These are phyloP conservation scores for Rhodophaea formosa DNA, from an alignment of 2,888 invertebrate species.

Conservation along the genomic window DNA sequence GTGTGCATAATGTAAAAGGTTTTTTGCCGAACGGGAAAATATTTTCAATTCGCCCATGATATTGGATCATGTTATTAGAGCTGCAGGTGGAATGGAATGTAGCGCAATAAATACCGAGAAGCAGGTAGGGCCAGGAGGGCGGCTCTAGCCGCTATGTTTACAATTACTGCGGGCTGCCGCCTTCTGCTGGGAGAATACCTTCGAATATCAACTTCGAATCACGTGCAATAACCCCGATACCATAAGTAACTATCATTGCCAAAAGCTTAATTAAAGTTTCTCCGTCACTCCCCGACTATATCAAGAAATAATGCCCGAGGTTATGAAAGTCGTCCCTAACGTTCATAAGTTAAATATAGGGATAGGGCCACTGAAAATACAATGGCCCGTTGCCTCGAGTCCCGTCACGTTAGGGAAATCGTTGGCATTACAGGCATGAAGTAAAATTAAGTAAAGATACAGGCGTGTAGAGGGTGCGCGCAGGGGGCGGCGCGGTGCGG, in stretches of 20 bases:
- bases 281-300: neutral
- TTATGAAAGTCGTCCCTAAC: neutral
- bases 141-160: conserved; percentile 42
- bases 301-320: neutral
- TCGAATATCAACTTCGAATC: conserved; percentile 31
- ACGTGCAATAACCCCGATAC: neutral
- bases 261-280: neutral
- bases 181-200: conserved; percentile 8
- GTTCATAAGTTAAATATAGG: conserved; percentile 31
- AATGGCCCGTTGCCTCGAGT: conserved; percentile 38
- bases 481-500: conserved; percentile 39
- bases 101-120: conserved; percentile 38
- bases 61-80: conserved; percentile 50
- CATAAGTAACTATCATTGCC: neutral
- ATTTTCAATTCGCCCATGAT: conserved; percentile 47
- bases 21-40: conserved; percentile 38
- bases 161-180: conserved; percentile 29
- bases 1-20: neutral
- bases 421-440: conserved; percentile 60
- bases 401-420: conserved; percentile 58
- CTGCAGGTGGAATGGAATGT: conserved; percentile 41
- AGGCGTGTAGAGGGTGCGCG: conserved; percentile 50
- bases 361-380: conserved; percentile 32
- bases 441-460: conserved; percentile 71
- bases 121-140: conserved; percentile 35